A percentile compares a stretch with the other conserved stretches of the same genome.
phyloP scores from a whole-genome alignment of 2,888 invertebrate species.

The Oxytorus armatus region DNA sequence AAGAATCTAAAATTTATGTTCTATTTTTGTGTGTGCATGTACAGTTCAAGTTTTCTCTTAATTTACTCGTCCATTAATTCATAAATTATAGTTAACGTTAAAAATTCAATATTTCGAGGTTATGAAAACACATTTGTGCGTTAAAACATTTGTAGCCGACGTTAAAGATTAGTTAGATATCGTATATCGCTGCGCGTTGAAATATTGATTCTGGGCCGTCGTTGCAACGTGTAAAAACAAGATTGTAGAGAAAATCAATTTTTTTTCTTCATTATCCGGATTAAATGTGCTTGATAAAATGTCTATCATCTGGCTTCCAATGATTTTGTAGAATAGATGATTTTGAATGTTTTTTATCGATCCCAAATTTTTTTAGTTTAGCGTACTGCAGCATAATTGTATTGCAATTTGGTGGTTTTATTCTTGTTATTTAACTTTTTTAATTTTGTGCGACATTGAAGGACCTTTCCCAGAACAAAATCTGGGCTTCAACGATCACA shows the following conservation, averaged over 20 bases:
- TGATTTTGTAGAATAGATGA: too few species aligned
- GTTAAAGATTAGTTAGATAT: background rate
- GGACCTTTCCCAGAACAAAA: too few species aligned
- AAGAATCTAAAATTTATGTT: background rate
- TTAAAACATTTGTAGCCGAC: background rate
- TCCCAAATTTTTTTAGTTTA: too few species aligned
- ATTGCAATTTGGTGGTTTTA: too few species aligned
- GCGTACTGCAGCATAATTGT: too few species aligned
- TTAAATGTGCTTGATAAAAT: too few species aligned
- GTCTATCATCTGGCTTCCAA: too few species aligned
- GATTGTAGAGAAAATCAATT: background rate
- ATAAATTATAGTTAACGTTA: background rate
- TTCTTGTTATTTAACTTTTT: too few species aligned
- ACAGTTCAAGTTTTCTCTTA: background rate
- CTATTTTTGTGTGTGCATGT: background rate
- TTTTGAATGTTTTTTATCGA: too few species aligned
- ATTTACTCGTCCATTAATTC: background rate
- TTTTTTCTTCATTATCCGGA: background rate
- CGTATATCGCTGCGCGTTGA: background rate
- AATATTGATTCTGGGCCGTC: background rate
- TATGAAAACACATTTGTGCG: slow-evolving; percentile 12
- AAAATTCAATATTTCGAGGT: slow-evolving; percentile 47
- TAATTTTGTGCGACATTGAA: too few species aligned
- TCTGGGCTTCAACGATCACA: too few species aligned
- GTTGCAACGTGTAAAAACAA: background rate